Percentiles rank a stretch among this genome's conserved stretches.
phyloP scores from a whole-genome alignment of 2,113 vertebrate species.

The Nicator chloris region DNA sequence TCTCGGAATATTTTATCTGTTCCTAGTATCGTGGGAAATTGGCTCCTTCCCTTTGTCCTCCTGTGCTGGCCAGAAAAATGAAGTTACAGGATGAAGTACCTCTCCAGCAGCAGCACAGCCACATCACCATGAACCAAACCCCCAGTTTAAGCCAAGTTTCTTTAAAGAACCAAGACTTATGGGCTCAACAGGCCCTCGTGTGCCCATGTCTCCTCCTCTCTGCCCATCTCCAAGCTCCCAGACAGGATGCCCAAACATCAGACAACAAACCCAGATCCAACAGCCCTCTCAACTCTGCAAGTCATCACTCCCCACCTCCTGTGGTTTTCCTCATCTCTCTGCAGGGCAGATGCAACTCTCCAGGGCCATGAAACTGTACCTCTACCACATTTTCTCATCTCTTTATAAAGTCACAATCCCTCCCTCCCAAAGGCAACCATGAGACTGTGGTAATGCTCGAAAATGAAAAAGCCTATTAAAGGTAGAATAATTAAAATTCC shows the following conservation, averaged over 20 bases:
- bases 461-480: neutral
- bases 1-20: neutral
- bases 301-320: neutral
- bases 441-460: neutral
- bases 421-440: neutral
- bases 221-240: neutral
- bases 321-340: accelerated
- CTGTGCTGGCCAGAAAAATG: neutral
- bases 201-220: neutral
- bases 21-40: neutral
- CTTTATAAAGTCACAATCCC: neutral
- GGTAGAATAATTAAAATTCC: constrained; percentile 4
- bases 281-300: neutral
- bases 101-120: neutral
- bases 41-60: neutral
- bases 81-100: neutral
- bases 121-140: neutral
- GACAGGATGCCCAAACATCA: neutral
- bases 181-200: accelerated
- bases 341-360: neutral
- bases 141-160: neutral
- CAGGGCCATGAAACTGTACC: neutral
- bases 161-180: neutral
- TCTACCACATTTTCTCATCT: neutral
- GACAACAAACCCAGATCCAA: neutral